Conservation (phyloP, 2,113 vertebrate genomes). For the Clarias batrachus region DNA sequence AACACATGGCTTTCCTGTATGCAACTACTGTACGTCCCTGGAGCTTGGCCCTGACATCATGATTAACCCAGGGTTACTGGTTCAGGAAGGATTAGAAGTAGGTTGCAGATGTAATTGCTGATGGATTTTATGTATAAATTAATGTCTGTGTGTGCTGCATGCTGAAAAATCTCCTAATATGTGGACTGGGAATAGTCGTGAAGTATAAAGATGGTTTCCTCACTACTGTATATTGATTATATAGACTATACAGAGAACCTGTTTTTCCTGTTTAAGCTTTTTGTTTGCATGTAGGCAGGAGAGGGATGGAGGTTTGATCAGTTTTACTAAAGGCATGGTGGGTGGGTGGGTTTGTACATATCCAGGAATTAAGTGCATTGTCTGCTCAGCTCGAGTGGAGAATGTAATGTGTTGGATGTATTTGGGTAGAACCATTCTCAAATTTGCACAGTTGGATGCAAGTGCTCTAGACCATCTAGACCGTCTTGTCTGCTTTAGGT, state of each 20-base stretch:
- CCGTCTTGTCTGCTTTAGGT: no score
- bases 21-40: no score
- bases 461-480: background rate
- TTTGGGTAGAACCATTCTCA: background rate
- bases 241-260: background rate
- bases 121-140: conserved; percentile 9
- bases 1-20: no score
- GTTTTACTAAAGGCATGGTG: background rate
- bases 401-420: background rate
- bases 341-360: background rate
- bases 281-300: background rate
- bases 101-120: background rate
- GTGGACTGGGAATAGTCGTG: background rate
- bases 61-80: background rate
- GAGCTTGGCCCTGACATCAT: background rate
- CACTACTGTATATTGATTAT: background rate
- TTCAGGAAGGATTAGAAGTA: background rate
- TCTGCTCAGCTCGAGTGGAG: background rate
- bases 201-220: background rate
- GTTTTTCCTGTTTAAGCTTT: background rate
- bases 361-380: background rate
- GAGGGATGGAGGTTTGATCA: background rate
- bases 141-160: background rate
- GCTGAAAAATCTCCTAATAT: background rate
- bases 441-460: background rate